Evolutionary conservation across 2,797 vertebrate genomes (phyloP).

Genomic region (Semaprochilodus insignis): DNA sequence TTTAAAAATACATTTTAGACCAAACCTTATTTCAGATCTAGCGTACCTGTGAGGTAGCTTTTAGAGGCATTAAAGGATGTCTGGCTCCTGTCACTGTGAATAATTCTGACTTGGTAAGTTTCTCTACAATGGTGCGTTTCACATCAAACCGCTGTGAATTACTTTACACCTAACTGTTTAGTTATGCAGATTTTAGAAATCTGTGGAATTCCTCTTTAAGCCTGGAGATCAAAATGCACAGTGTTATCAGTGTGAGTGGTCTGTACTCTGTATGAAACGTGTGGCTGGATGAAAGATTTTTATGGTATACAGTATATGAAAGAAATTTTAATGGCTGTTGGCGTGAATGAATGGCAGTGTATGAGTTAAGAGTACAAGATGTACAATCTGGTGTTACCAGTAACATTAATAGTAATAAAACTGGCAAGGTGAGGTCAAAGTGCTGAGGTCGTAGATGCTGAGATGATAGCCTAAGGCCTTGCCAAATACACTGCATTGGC

Average conservation of each 20-base stretch:
- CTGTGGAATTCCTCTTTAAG: neutral
- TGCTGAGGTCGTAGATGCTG: conserved; percentile 6
- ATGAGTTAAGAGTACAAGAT: conserved; percentile 5
- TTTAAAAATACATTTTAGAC: too few species aligned
- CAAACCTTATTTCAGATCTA: too few species aligned
- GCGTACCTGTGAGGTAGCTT: too few species aligned
- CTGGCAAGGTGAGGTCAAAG: conserved; percentile 13
- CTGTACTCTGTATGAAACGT: conserved; percentile 2
- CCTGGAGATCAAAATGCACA: conserved; percentile 1
- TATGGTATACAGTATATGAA: conserved; percentile 24
- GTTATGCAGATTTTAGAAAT: too few species aligned
- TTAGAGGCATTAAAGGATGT: too few species aligned
- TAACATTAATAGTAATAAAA: conserved; percentile 25
- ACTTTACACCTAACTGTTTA: too few species aligned
- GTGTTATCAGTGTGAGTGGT: conserved; percentile 25
- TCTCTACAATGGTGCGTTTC: too few species aligned
- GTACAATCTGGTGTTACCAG: conserved; percentile 25
- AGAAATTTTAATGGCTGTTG: conserved; percentile 39
- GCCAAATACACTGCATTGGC: conserved; percentile 10
- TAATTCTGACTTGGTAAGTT: too few species aligned
- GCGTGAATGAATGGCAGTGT: conserved; percentile 15
- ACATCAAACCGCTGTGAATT: too few species aligned
- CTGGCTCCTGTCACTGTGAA: too few species aligned
- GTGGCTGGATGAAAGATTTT: conserved; percentile 23
- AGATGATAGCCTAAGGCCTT: conserved; percentile 5